Conservation (phyloP, 1,140 invertebrate genomes). For the Babylonia areolata region DNA sequence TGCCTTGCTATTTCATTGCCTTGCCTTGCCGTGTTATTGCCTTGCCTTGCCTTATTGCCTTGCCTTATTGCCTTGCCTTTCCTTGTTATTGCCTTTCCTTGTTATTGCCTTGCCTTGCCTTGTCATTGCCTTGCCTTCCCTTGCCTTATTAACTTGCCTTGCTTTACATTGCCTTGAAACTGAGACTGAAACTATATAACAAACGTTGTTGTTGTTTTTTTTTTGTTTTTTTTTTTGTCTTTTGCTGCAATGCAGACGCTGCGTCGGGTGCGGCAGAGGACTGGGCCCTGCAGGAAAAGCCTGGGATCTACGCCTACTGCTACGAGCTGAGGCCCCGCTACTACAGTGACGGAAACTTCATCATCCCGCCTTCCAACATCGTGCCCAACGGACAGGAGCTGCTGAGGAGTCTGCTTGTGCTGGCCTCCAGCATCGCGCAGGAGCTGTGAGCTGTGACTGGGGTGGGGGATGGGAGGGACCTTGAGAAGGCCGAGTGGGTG, state of each 20-base stretch:
- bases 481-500: too few relatives aligned
- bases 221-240: too few relatives aligned
- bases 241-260: slow-evolving; percentile 25
- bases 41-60: too few relatives aligned
- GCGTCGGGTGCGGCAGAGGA: slow-evolving; percentile 43
- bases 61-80: too few relatives aligned
- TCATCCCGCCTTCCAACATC: slow-evolving; percentile 25
- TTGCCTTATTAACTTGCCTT: neutral
- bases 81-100: too few relatives aligned
- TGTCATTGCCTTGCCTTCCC: too few relatives aligned
- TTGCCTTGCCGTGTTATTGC: too few relatives aligned
- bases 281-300: slow-evolving; percentile 43
- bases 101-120: too few relatives aligned
- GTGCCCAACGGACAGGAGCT: slow-evolving; percentile 25
- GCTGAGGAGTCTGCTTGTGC: slow-evolving; percentile 25
- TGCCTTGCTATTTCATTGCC: too few relatives aligned
- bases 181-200: neutral
- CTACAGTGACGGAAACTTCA: slow-evolving; percentile 23
- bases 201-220: neutral
- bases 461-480: too few relatives aligned
- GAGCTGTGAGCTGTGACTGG: too few relatives aligned
- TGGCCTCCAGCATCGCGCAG: slow-evolving; percentile 24
- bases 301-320: slow-evolving; percentile 42
- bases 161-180: neutral
- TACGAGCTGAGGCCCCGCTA: slow-evolving; percentile 46